Evolutionary conservation across 2,797 vertebrate genomes (phyloP).

Genomic region (Pagetopsis macropterus): DNA sequence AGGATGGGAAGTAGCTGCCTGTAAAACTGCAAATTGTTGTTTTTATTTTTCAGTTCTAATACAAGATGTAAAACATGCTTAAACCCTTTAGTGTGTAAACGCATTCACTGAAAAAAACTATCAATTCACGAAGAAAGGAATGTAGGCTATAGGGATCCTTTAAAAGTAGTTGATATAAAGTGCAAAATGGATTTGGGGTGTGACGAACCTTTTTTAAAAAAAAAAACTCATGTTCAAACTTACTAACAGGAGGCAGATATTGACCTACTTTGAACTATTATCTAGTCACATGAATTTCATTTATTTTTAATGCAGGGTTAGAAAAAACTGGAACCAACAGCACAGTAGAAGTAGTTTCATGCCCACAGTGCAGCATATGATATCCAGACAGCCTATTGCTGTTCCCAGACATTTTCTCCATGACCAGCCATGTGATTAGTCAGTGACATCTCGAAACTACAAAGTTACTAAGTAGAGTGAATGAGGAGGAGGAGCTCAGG

Average conservation of each 20-base stretch:
- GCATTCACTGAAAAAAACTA: slow-evolving; percentile 1
- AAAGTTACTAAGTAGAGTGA: slow-evolving; percentile 52
- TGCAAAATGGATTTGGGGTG: background rate
- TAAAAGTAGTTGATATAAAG: background rate
- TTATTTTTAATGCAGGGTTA: background rate
- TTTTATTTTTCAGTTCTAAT: background rate
- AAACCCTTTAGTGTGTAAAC: background rate
- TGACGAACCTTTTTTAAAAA: background rate
- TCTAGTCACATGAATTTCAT: background rate
- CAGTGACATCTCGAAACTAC: slow-evolving; percentile 66
- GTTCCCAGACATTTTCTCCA: slow-evolving; percentile 50
- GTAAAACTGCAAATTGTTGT: background rate
- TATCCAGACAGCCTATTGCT: slow-evolving; percentile 14
- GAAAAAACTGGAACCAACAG: slow-evolving; percentile 11
- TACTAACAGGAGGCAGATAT: too few relatives aligned
- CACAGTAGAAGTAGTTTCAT: slow-evolving; percentile 19
- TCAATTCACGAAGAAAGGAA: background rate
- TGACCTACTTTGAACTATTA: background rate
- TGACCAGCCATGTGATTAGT: slow-evolving; percentile 67
- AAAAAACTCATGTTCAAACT: background rate
- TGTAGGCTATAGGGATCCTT: background rate
- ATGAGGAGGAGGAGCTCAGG: slow-evolving; percentile 53
- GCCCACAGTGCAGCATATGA: slow-evolving; percentile 20
- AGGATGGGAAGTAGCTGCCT: background rate
- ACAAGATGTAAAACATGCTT: background rate